Evolutionary conservation across 2,113 vertebrate species (phyloP), one percentile per base, ranked within the genome.

Genomic region (Xenotilapia longispinis): DNA sequence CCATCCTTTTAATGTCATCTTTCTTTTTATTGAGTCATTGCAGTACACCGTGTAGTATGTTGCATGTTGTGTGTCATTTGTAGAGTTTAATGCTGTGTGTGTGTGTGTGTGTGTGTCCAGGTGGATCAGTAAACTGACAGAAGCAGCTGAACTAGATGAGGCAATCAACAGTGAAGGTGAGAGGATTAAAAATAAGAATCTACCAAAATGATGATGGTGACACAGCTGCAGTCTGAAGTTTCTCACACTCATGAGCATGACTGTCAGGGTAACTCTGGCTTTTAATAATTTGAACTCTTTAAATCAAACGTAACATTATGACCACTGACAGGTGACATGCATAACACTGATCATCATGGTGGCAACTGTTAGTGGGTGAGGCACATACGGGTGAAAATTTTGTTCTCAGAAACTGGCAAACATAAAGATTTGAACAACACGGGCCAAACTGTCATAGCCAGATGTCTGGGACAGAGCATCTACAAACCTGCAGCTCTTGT

Each of bases 71-170:
- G 42, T 31, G 70, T 12, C 9, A 78, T 49, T 49, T 78, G 42
- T 49, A 78, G 70, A 78, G 6, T 78, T 4, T 78, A 49, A 49
- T 31, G 70, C 10, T 14, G 8, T 3, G 31, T 3, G 38, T 33
- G 11, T 2, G 9, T 51, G 45, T 55, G 40, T 42, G 42, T 45
- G 12, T 42, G 12, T 42, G 2, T 53, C 9, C 23, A 92, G 90
- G 33, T 92, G 90, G 90, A 58, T 89, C 83, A 68, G 80, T 12
- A 89, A 84, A 13, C 83, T 92, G 73, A 75, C 83, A 2, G 81
- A 78, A 3, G 90, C 88, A 2, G 83, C 81, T 2, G 40, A 81
- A 28, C 31, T 6, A 0, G 9, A 78, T 26, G 88, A 70, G 0
- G 9, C 5, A 6, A 23, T 81, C 81, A 8, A 53, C 63, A 9